These are phyloP conservation scores for Cyanocitta stelleri DNA, from an alignment of 2,113 vertebrate species.

Conservation along the genomic window DNA sequence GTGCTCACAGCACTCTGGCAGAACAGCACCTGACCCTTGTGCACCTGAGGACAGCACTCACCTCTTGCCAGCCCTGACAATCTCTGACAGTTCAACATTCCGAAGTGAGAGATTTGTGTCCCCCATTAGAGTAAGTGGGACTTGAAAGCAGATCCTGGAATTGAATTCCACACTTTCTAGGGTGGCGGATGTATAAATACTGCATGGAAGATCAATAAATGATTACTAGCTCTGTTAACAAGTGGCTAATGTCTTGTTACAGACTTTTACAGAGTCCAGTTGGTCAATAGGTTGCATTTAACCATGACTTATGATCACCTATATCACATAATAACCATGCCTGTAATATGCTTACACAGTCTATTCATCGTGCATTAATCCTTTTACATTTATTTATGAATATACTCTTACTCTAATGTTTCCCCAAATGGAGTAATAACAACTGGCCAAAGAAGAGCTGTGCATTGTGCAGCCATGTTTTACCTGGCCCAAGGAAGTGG, in stretches of 20 bases:
- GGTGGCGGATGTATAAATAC: conserved; percentile 61
- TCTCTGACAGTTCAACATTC: background rate
- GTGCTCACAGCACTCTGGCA: background rate
- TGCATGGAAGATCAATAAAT: conserved; percentile 57
- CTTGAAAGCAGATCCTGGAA: conserved; percentile 50
- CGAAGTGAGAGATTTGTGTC: background rate
- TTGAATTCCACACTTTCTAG: conserved; percentile 49
- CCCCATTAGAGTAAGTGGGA: conserved; percentile 16
- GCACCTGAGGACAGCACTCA: background rate
- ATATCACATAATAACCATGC: conserved; percentile 46
- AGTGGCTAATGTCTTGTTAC: conserved; percentile 57
- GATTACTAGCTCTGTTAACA: conserved; percentile 64
- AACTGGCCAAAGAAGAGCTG: background rate
- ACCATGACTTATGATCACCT: conserved; percentile 59
- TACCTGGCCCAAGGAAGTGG: background rate
- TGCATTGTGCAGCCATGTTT: background rate
- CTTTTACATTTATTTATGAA: conserved; percentile 60
- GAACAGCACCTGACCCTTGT: background rate
- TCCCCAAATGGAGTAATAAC: conserved; percentile 29
- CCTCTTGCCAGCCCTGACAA: background rate
- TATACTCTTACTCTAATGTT: conserved; percentile 31
- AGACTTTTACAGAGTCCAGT: conserved; percentile 50
- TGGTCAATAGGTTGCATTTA: conserved; percentile 66
- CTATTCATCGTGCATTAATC: conserved; percentile 58
- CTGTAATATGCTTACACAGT: conserved; percentile 58